Conservation (phyloP, 2,888 invertebrate species). For the Iselma pallidipennis region DNA sequence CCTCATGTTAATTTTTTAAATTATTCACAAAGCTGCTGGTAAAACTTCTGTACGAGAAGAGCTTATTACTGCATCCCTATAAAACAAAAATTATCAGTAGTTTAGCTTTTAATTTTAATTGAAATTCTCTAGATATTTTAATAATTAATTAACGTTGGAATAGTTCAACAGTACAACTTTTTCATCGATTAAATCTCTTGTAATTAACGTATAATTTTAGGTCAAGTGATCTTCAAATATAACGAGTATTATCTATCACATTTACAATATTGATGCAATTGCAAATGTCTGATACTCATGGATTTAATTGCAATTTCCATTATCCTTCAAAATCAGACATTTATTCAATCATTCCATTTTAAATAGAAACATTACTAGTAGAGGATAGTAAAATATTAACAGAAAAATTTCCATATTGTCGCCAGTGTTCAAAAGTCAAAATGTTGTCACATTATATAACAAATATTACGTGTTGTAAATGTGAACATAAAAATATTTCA, state of each 20-base stretch:
- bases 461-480: constrained; percentile 1
- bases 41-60: no score
- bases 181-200: not conserved
- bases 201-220: not conserved
- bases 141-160: not conserved
- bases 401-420: not conserved
- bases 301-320: not conserved
- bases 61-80: no score
- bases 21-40: no score
- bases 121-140: not conserved
- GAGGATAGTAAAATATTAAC: not conserved
- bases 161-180: not conserved
- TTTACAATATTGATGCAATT: not conserved
- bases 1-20: no score
- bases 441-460: constrained; percentile 2
- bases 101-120: not conserved
- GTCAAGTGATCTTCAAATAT: not conserved
- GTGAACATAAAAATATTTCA: constrained; percentile 3
- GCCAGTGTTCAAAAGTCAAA: not conserved
- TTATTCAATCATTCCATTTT: not conserved
- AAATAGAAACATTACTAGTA: no score
- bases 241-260: not conserved
- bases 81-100: no score
- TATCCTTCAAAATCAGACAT: not conserved
- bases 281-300: not conserved